phyloP scores from a whole-genome alignment of 2,113 vertebrate species.

The Toxotes jaculatrix region DNA sequence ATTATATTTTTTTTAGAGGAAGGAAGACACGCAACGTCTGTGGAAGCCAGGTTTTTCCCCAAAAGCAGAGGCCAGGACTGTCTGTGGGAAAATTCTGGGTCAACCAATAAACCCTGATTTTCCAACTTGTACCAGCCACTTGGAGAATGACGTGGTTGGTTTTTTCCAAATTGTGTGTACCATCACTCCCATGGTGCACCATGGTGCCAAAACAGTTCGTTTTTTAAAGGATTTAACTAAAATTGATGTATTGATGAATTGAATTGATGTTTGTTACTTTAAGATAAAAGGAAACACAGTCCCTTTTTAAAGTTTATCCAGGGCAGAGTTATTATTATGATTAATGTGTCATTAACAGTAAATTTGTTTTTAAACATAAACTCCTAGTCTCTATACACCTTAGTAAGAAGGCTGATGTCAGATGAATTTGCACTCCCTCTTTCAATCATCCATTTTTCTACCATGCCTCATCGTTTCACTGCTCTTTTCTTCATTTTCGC shows the following conservation, averaged over 20 bases:
- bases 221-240: neutral
- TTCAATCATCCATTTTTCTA: constrained; percentile 46
- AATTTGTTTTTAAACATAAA: neutral
- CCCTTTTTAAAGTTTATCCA: constrained; percentile 12
- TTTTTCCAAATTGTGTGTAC: constrained; percentile 29
- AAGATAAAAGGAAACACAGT: neutral
- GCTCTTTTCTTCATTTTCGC: constrained; percentile 52
- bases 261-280: neutral
- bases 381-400: neutral
- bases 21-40: constrained; percentile 16
- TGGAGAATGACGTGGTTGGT: constrained; percentile 29
- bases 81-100: constrained; percentile 45
- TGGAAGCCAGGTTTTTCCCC: constrained; percentile 31
- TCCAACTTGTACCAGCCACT: constrained; percentile 40
- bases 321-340: neutral
- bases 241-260: neutral
- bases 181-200: constrained; percentile 5
- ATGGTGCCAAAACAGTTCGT: neutral
- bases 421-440: constrained; percentile 15
- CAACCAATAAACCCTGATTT: constrained; percentile 46
- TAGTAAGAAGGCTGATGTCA: constrained; percentile 22
- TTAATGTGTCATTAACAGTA: neutral
- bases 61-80: constrained; percentile 14
- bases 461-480: constrained; percentile 56
- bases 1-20: constrained; percentile 4